Percentiles rank a stretch among this genome's conserved stretches.
Evolutionary conservation across 2,797 vertebrate species (phyloP).

Genomic region (Lacerta agilis): DNA sequence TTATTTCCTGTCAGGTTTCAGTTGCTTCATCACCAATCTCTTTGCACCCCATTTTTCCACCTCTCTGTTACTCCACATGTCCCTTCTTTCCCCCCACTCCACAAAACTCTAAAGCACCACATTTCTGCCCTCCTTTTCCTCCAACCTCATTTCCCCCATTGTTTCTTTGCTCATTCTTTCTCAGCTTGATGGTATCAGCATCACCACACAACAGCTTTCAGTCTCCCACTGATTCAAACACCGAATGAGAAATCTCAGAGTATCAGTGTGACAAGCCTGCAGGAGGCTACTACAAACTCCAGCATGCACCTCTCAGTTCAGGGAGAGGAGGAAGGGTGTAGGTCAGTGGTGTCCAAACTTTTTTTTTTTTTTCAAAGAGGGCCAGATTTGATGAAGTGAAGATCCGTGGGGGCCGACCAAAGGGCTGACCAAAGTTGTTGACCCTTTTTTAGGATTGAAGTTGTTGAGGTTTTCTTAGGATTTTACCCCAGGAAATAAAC

Average conservation of each 20-base stretch:
- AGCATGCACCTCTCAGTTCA: neutral
- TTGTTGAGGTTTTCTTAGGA: too few relatives aligned
- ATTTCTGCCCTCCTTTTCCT: neutral
- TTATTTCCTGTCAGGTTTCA: neutral
- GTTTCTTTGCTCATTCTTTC: neutral
- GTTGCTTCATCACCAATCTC: neutral
- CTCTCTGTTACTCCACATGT: neutral
- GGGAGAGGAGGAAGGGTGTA: neutral
- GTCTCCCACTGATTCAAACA: neutral
- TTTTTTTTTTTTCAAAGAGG: too few relatives aligned
- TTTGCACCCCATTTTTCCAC: neutral
- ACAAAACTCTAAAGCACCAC: neutral
- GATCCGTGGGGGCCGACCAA: too few relatives aligned
- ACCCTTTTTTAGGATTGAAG: too few relatives aligned
- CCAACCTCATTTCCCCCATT: neutral
- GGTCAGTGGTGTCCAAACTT: too few relatives aligned
- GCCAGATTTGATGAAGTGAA: too few relatives aligned
- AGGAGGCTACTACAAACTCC: neutral
- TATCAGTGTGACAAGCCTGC: neutral
- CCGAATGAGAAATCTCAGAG: neutral
- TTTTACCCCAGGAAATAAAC: too few relatives aligned
- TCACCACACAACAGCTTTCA: neutral
- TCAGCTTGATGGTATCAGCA: neutral
- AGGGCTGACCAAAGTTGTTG: too few relatives aligned
- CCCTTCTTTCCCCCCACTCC: neutral